Base-by-base conservation (phyloP, 2,797 vertebrate species). In the Oceanodroma leucorhoa region DNA sequence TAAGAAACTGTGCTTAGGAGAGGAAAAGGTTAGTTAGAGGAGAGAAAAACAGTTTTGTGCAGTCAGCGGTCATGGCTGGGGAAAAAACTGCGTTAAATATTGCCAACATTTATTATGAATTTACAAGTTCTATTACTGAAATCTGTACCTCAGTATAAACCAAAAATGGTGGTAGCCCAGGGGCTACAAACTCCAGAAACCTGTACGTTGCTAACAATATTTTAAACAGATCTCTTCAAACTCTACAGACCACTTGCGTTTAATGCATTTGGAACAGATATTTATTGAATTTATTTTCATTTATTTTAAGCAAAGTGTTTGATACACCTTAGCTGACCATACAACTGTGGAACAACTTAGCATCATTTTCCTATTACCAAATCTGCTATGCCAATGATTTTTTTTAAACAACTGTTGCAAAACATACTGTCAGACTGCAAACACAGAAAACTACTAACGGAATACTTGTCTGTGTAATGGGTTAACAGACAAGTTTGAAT, bases 381-480 rank as follows among this genome's bases (percentile, higher is more conserved):
- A 80, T 60, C 36, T 80, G 36, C 46, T 84, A 67, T 2, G 36
- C 4, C n/a, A 53, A 38, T 21, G 13, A 12, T 29, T 41, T 65
- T 48, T 79, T 43, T 75, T 73, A 40, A 79, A 79, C 41, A 79
- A 50, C 13, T 41, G 8, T 55, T 45, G 26, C 38, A 76, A 66
- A 87, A 87, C 55, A 83, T 43, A 34, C 22, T 51, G 29, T 78
- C 64, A 69, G 62, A 41, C 32, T 19, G 4, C 8, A 19, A 83
- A 70, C 73, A 14, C 2, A 73, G 64, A 50, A 73, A 53, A 58
- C 61, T 48, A 83, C 66, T 77, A 83, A 87, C 1, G 26, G 85
- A 96, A 80, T 73, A 90, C 91, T 97, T 65, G 36, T 90, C 76
- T 91, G 96, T 64, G 87, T 94, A 97, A 93, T 43, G 75, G 95